phyloP scores from a whole-genome alignment of 2,113 vertebrate genomes.

The Hippocampus barbouri region DNA sequence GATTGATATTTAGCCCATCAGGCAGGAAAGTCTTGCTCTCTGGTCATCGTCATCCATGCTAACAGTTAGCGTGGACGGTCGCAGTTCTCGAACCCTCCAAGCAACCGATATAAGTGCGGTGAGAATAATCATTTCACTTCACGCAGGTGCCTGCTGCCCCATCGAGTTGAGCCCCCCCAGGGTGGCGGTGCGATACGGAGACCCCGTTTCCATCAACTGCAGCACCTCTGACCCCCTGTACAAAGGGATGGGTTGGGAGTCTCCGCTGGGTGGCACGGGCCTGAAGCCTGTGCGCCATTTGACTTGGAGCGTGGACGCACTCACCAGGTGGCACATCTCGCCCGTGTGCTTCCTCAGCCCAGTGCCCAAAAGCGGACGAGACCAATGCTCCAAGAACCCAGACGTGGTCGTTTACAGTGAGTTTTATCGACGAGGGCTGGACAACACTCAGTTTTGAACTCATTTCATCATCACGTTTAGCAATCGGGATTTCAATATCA shows the following conservation, averaged over 20 bases:
- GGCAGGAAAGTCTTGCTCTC: too few relatives aligned
- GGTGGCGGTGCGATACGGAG: slow-evolving; percentile 58
- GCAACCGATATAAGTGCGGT: too few relatives aligned
- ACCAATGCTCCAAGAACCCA: fast-evolving
- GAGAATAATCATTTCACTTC: background rate
- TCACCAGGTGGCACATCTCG: slow-evolving; percentile 1
- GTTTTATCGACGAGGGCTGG: slow-evolving; percentile 3
- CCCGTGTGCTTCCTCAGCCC: fast-evolving
- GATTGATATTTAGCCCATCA: too few relatives aligned
- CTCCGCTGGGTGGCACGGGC: fast-evolving
- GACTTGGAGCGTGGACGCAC: slow-evolving; percentile 34
- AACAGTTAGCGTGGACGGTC: too few relatives aligned
- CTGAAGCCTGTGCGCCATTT: fast-evolving
- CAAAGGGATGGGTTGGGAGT: slow-evolving; percentile 53
- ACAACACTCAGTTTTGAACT: too few relatives aligned
- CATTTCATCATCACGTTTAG: too few relatives aligned
- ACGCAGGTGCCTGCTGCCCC: slow-evolving; percentile 46
- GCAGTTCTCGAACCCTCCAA: too few relatives aligned
- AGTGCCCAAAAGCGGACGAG: fast-evolving
- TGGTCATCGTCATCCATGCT: too few relatives aligned
- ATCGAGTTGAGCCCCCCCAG: slow-evolving; percentile 42
- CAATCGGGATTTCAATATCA: too few relatives aligned
- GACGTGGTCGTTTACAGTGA: slow-evolving; percentile 61
- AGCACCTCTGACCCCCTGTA: background rate
- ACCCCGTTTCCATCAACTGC: slow-evolving; percentile 54